phyloP scores from a whole-genome alignment of 2,888 invertebrate genomes.

The Melinopterus prodromus region DNA sequence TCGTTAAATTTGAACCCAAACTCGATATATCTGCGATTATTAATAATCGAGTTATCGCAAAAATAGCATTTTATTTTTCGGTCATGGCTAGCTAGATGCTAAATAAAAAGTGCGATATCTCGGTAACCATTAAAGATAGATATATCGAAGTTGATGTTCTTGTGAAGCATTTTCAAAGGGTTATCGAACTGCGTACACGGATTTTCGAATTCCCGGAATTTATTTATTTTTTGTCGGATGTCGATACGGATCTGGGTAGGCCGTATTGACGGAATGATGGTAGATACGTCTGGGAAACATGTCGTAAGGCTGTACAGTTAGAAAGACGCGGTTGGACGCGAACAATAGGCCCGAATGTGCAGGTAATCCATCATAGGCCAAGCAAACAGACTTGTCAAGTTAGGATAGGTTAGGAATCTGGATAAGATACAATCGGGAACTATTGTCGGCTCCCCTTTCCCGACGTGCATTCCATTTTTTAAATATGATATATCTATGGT shows the following conservation, averaged over 20 bases:
- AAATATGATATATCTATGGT: background rate
- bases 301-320: background rate
- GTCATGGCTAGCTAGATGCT: background rate
- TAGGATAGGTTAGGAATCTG: constrained; percentile 45
- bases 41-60: background rate
- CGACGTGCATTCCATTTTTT: background rate
- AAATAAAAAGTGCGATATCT: background rate
- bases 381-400: constrained; percentile 38
- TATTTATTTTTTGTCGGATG: background rate
- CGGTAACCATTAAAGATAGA: background rate
- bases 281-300: constrained; percentile 4
- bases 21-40: background rate
- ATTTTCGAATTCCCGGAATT: background rate
- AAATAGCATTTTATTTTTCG: background rate
- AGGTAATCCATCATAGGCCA: constrained; percentile 43
- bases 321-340: background rate
- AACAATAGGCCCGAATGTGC: constrained; percentile 42
- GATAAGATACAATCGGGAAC: constrained; percentile 24
- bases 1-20: background rate
- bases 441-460: constrained; percentile 18
- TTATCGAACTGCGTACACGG: background rate
- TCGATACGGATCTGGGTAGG: background rate
- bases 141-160: background rate
- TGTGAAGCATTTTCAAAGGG: background rate
- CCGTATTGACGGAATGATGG: background rate